Evolutionary conservation across 2,888 invertebrate genomes (phyloP), one percentile per base, ranked within the genome.

Genomic region (Tenthredo notha): DNA sequence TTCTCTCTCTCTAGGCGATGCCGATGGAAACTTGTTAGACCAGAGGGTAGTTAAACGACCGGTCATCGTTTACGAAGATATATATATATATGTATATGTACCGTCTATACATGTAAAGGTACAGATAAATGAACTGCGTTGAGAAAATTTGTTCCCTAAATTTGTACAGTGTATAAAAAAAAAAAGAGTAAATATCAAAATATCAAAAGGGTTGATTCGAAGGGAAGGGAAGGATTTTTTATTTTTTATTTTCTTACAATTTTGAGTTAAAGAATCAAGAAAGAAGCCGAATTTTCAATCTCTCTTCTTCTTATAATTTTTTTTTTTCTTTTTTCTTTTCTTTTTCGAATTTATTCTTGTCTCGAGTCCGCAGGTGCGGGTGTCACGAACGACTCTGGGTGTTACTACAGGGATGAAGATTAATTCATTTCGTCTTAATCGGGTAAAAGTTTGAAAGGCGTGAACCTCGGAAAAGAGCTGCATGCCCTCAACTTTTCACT

Each of bases 371-470:
- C 33, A 40, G 70, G 40, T 75, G 75, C 75, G 25, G 75, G n/a
- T 75, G 75, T 40, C 70, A 72, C 25, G 61, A 61, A 61, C 25
- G 61, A 61, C 25, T 61, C 61, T 10, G 37, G 70, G 67, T 67
- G 43, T 40, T 74, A 74, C 18, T 43, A 12, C 72, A 88, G 87
- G 92, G 93, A 93, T 92, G 93, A 93, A 93, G 93, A 93, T 93
- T 93, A 93, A 93, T 93, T 93, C 93, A 91, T 92, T 92, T 91
- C 92, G 92, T 93, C 93, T 92, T 93, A 93, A 93, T 93, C 93
- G 93, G 90, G 92, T 93, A 93, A 93, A 93, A 93, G 92, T 93
- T 93, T 92, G 91, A 92, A 91, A 92, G 91, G 90, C 80, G 80
- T 80, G 80, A 61, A 61, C 80, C 33, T 67, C 2, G 90, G 33